Conservation (phyloP, 2,797 vertebrate species). For the Oryzias dopingdopingensis region DNA sequence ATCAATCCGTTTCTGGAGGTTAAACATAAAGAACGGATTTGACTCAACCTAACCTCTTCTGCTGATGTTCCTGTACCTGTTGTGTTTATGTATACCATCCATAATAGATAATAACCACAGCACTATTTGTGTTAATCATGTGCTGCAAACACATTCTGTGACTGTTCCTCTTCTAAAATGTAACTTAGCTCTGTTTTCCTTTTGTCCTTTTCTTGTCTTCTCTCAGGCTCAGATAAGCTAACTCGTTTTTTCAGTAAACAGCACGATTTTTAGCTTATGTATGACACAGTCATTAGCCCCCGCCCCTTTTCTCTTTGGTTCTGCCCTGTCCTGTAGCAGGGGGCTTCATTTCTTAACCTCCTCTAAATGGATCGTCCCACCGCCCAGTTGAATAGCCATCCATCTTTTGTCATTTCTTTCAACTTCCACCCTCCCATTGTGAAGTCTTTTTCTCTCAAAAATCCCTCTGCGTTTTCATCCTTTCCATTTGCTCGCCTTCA, state of each 20-base stretch:
- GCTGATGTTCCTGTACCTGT: too few species aligned
- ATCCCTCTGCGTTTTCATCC: constrained; percentile 25
- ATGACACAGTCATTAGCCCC: constrained; percentile 17
- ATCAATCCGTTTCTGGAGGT: too few species aligned
- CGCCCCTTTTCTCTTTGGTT: constrained; percentile 20
- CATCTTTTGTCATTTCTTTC: constrained; percentile 35
- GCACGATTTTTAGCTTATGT: constrained; percentile 9
- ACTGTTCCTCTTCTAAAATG: constrained; percentile 30
- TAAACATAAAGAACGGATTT: too few species aligned
- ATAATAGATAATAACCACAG: too few species aligned
- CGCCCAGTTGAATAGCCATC: constrained; percentile 7
- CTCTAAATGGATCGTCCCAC: constrained; percentile 21
- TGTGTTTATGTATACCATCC: too few species aligned
- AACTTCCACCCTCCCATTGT: constrained; percentile 8
- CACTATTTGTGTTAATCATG: too few species aligned
- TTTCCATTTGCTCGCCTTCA: constrained; percentile 20
- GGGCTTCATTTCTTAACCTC: constrained; percentile 28
- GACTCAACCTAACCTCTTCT: too few species aligned
- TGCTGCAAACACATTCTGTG: background rate
- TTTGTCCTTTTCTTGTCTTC: constrained; percentile 14
- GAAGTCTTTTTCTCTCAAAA: constrained; percentile 7
- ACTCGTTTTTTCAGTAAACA: too few species aligned
- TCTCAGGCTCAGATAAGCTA: too few species aligned
- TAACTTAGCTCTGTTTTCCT: constrained; percentile 36
- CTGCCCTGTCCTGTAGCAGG: constrained; percentile 31